Evolutionary conservation across 2,888 invertebrate genomes (phyloP).

Genomic region (Drosophila austrosaltans): DNA sequence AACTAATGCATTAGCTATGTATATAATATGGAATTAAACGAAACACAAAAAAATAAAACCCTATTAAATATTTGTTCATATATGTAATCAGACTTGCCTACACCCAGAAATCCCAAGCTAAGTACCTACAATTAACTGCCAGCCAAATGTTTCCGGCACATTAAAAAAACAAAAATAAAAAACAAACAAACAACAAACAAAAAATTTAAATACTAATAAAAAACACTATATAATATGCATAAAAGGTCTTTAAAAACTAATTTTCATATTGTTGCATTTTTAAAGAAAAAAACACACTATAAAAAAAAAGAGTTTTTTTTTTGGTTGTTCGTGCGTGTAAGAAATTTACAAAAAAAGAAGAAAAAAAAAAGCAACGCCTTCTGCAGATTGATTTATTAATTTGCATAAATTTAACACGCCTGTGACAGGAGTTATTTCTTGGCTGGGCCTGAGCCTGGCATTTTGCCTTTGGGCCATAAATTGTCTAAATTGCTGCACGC

Average conservation of each 20-base stretch:
- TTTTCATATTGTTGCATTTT: constrained; percentile 59
- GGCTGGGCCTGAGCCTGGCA: constrained; percentile 32
- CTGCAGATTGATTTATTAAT: constrained; percentile 69
- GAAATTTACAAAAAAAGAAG: constrained; percentile 26
- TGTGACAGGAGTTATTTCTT: constrained; percentile 61
- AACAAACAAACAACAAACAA: constrained; percentile 18
- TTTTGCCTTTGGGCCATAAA: constrained; percentile 41
- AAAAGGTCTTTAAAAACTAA: constrained; percentile 45
- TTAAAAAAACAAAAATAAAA: constrained; percentile 35
- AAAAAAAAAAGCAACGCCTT: constrained; percentile 59
- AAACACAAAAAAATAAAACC: background rate
- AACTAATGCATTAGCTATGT: background rate
- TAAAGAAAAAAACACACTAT: constrained; percentile 31
- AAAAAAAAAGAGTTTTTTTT: constrained; percentile 16
- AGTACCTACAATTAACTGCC: constrained; percentile 56
- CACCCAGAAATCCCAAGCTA: constrained; percentile 26
- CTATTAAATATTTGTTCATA: background rate
- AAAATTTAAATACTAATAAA: constrained; percentile 2
- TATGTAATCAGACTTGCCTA: constrained; percentile 20
- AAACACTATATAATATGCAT: constrained; percentile 30
- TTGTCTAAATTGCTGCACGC: constrained; percentile 66
- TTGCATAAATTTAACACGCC: constrained; percentile 77
- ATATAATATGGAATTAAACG: constrained; percentile 2
- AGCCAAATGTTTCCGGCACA: constrained; percentile 63
- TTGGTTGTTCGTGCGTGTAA: constrained; percentile 35